phyloP scores from a whole-genome alignment of 2,113 vertebrate species.

The Lamprotornis superbus region DNA sequence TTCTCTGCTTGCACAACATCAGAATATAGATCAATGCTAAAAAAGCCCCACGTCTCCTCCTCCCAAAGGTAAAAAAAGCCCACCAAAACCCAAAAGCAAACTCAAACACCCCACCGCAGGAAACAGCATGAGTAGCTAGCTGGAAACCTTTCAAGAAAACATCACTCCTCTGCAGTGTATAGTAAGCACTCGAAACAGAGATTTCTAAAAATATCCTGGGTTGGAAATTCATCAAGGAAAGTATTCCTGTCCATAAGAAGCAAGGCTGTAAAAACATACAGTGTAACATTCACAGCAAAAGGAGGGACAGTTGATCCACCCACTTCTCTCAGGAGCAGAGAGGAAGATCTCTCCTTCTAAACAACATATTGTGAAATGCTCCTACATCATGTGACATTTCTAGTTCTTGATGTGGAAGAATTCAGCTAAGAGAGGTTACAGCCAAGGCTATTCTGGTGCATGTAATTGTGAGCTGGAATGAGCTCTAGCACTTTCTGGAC shows the following conservation, averaged over 20 bases:
- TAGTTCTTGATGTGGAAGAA: neutral
- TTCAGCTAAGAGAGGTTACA: neutral
- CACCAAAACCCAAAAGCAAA: neutral
- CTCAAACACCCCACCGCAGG: neutral
- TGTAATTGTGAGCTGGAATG: neutral
- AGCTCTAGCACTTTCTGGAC: neutral
- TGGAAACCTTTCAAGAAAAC: neutral
- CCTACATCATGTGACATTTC: neutral
- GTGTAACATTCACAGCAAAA: neutral
- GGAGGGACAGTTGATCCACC: neutral
- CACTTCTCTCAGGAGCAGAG: neutral
- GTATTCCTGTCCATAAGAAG: neutral
- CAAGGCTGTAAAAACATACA: neutral
- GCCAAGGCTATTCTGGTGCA: neutral
- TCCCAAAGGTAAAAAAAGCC: neutral
- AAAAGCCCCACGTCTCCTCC: fast-evolving
- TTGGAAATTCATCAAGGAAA: neutral
- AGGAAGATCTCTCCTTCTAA: neutral
- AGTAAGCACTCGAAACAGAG: neutral
- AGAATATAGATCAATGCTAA: neutral
- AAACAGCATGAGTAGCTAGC: neutral
- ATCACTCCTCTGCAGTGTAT: neutral
- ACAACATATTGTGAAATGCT: neutral
- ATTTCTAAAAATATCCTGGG: neutral
- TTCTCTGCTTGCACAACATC: neutral